These are phyloP conservation scores for Stomatorhinus ivindoensis DNA, from an alignment of 2,113 vertebrate genomes.

Conservation along the genomic window DNA sequence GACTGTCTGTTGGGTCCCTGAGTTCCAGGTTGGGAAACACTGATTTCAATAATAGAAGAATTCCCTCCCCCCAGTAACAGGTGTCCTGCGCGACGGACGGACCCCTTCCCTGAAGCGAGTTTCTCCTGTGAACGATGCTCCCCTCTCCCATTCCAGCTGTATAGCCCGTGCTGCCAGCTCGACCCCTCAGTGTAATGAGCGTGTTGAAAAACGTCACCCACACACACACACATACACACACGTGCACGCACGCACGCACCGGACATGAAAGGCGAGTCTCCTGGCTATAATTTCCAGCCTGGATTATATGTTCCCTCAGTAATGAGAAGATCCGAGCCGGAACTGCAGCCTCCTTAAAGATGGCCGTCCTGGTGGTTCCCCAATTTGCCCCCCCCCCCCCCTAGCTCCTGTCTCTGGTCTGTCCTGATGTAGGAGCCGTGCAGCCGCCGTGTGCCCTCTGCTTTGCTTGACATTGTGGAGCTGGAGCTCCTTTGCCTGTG, in stretches of 20 bases:
- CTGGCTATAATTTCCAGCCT: background rate
- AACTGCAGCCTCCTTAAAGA: background rate
- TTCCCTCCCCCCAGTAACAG: background rate
- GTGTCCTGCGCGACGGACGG: background rate
- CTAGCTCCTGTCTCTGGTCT: no score
- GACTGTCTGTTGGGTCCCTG: background rate
- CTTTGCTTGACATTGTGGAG: background rate
- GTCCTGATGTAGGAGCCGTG: background rate
- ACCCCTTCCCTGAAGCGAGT: background rate
- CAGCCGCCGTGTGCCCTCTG: background rate
- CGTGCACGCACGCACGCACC: background rate
- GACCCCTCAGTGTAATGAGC: background rate
- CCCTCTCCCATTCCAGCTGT: background rate
- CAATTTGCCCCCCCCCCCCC: background rate
- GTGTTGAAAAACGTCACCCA: background rate
- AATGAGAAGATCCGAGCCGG: background rate
- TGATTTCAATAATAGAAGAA: background rate
- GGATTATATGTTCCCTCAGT: background rate
- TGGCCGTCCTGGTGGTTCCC: background rate
- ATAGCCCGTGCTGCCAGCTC: background rate
- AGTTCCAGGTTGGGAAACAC: background rate
- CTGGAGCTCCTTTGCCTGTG: background rate
- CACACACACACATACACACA: background rate
- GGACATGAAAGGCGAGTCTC: background rate
- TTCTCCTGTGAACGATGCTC: background rate